These are phyloP conservation scores for Ernsta delagoae DNA, from an alignment of 2,888 invertebrate species.

Conservation along the genomic window DNA sequence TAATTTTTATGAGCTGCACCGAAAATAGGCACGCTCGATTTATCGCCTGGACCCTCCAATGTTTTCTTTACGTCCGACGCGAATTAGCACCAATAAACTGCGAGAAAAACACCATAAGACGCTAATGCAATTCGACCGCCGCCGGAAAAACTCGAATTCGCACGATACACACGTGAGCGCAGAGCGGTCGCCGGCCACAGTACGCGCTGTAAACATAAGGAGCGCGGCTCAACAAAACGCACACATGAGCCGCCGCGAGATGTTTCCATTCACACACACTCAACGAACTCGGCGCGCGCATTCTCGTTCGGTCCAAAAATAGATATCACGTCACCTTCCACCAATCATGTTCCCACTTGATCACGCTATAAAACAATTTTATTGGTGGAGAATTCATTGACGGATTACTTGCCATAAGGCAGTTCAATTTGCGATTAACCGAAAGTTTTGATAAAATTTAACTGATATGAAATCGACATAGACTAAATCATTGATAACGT, in stretches of 20 bases:
- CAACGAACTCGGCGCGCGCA: conserved; percentile 66
- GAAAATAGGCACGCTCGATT: conserved; percentile 61
- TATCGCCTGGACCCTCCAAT: conserved; percentile 54
- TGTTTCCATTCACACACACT: conserved; percentile 47
- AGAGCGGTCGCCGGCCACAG: conserved; percentile 86
- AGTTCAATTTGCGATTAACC: conserved; percentile 80
- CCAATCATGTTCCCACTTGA: conserved; percentile 63
- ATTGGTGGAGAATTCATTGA: conserved; percentile 75
- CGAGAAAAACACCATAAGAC: conserved; percentile 73
- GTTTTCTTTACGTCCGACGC: conserved; percentile 65
- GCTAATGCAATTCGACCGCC: conserved; percentile 64
- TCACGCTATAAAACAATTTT: conserved; percentile 62
- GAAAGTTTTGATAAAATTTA: conserved; percentile 79
- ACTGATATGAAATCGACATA: conserved; percentile 75
- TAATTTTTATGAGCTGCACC: conserved; percentile 74
- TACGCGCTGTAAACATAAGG: conserved; percentile 84
- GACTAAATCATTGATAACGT: conserved; percentile 55
- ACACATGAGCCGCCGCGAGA: conserved; percentile 57
- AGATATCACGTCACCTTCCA: conserved; percentile 71
- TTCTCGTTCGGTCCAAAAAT: conserved; percentile 70
- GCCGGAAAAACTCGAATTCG: conserved; percentile 74
- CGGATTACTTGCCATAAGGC: conserved; percentile 73
- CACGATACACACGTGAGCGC: conserved; percentile 81
- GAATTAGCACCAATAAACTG: conserved; percentile 72
- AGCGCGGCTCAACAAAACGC: conserved; percentile 76